Evolutionary conservation across 2,888 invertebrate genomes (phyloP), one percentile per base, ranked within the genome.

Genomic region (Platynereis dumerilii): DNA sequence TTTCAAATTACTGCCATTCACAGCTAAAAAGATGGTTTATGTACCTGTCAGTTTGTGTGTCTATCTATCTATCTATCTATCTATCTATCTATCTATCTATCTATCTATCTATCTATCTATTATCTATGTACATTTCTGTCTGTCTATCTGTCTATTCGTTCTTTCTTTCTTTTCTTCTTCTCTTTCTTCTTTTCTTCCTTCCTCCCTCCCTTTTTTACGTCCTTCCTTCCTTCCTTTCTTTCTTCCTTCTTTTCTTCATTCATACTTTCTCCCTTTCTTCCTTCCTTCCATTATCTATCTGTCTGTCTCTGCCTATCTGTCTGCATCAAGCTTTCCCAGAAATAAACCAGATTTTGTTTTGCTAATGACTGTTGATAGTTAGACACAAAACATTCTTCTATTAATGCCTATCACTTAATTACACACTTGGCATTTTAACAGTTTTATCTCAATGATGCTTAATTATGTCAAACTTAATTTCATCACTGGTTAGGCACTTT

Each of bases 81-180:
- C 58, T 58, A 5, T 20, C 34, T 34, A n/a, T 12, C 17, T 29
- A 10, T 29, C 17, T 7, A 34, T 39, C 42, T 42, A 5, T 20
- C 39, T 29, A 34, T 58, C 34, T 15, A 15, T 24, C 39, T 39
- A 3, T 54, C 3, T 24, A 24, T 54, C 22, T 54, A 2, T 34
- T 34, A 34, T 54, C 54, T 54, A 15, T 54, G 3, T 54, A n/a
- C 24, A n/a, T 24, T 17, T 54, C 54, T 54, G 5, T 54, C 54
- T 54, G 26, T 54, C 54, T 54, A 15, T 54, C 54, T 54, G 26
- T 24, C 22, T 54, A 24, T 54, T 54, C 54, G 17, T 15, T 24
- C 22, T 54, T 17, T 54, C 54, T 54, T 2, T 54, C 20, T 54
- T 20, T 56, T 3, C 29, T 20, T 56, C 56, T 56, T 56, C 58